These are phyloP conservation scores for Muscidifurax raptorellus DNA, from an alignment of 1,140 invertebrate species.

Conservation along the genomic window DNA sequence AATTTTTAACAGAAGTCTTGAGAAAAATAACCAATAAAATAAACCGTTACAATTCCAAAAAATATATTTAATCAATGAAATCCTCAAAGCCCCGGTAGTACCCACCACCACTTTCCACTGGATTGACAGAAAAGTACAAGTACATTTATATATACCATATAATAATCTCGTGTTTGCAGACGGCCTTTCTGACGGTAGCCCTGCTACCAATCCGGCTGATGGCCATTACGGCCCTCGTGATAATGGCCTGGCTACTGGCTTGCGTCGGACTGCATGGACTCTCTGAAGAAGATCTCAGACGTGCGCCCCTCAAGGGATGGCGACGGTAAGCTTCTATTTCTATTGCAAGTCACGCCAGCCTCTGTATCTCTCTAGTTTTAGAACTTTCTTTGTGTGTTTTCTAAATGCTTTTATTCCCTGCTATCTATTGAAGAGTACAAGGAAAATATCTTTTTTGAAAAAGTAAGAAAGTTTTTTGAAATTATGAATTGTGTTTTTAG, in stretches of 20 bases:
- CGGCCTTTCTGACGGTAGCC: conserved; percentile 86
- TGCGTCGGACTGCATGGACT: conserved; percentile 86
- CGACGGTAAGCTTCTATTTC: conserved; percentile 81
- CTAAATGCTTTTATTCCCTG: not conserved
- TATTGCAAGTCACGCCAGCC: not conserved
- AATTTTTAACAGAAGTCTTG: no score
- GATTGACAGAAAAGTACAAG: no score
- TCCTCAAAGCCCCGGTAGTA: no score
- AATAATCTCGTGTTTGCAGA: conserved; percentile 75
- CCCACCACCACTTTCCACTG: no score
- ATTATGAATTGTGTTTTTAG: no score
- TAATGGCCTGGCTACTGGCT: conserved; percentile 88
- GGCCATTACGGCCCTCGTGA: conserved; percentile 83
- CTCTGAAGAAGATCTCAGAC: conserved; percentile 84
- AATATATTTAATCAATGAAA: no score
- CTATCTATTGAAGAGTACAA: not conserved
- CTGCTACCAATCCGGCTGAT: conserved; percentile 86
- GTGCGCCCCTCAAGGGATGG: conserved; percentile 87
- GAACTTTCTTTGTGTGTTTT: not conserved
- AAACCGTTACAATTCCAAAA: no score
- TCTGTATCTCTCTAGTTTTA: not conserved
- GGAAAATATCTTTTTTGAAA: no score
- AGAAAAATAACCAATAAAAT: no score
- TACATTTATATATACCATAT: not conserved
- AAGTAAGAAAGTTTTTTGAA: no score